A percentile compares a stretch with the other conserved stretches of the same genome.
Conservation (phyloP, 2,113 vertebrate genomes). For the Mirounga angustirostris region DNA sequence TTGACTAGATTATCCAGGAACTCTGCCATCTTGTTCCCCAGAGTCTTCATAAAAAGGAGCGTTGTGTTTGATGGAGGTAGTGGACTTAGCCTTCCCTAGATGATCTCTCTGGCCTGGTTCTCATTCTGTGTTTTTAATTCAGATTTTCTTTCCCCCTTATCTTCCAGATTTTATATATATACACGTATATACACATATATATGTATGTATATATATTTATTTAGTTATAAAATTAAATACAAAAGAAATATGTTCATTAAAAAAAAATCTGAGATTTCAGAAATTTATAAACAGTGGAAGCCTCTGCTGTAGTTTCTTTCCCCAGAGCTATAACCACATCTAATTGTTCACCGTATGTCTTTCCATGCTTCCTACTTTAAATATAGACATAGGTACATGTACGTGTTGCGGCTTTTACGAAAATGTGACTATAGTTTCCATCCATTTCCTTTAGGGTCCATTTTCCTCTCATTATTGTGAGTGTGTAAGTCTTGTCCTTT, state of each 20-base stretch:
- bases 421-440: background rate
- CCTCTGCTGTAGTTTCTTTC: background rate
- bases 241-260: background rate
- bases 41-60: background rate
- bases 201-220: too few relatives aligned
- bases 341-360: background rate
- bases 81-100: background rate
- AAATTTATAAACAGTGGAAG: background rate
- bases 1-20: background rate
- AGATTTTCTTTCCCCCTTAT: background rate
- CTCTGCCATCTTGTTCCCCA: background rate
- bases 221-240: background rate
- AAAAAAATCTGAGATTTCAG: slow-evolving; percentile 29
- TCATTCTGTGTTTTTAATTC: background rate
- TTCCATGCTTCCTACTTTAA: slow-evolving; percentile 8
- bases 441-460: background rate
- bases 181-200: too few relatives aligned
- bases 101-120: background rate
- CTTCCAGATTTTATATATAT: background rate
- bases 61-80: background rate
- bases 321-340: background rate
- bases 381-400: background rate
- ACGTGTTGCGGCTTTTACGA: background rate
- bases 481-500: background rate
- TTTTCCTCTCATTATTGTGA: background rate